phyloP scores from a whole-genome alignment of 2,797 vertebrate genomes.

The Meriones psammophilus region DNA sequence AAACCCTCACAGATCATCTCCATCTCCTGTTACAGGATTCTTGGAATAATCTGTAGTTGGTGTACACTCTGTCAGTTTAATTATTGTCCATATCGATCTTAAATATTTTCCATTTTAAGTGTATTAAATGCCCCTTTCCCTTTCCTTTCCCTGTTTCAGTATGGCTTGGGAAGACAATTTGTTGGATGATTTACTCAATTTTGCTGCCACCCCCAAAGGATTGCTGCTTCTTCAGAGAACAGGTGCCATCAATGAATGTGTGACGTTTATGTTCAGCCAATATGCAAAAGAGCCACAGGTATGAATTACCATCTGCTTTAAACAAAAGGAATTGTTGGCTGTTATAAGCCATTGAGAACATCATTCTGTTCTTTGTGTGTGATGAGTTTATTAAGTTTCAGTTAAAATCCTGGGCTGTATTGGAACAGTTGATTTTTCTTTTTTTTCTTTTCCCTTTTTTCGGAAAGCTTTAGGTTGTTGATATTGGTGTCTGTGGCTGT shows the following conservation, averaged over 20 bases:
- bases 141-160: constrained; percentile 86
- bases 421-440: constrained; percentile 41
- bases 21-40: neutral
- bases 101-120: constrained; percentile 8
- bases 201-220: constrained; percentile 96
- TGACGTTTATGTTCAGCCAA: constrained; percentile 95
- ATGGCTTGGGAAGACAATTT: constrained; percentile 95
- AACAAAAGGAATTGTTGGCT: constrained; percentile 34
- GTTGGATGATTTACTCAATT: constrained; percentile 95
- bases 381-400: constrained; percentile 57
- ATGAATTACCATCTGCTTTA: constrained; percentile 67
- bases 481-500: constrained; percentile 5
- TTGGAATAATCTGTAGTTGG: neutral
- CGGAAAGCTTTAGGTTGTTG: constrained; percentile 38
- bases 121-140: neutral
- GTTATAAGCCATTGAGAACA: constrained; percentile 39
- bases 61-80: neutral
- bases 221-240: constrained; percentile 95
- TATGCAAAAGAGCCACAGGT: constrained; percentile 96
- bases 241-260: constrained; percentile 93
- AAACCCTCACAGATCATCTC: neutral
- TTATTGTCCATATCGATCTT: neutral
- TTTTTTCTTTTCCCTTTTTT: too few species aligned
- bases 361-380: constrained; percentile 54
- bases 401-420: constrained; percentile 53